Base-by-base conservation (phyloP, 2,797 vertebrate species). In the Darevskia mixta region DNA sequence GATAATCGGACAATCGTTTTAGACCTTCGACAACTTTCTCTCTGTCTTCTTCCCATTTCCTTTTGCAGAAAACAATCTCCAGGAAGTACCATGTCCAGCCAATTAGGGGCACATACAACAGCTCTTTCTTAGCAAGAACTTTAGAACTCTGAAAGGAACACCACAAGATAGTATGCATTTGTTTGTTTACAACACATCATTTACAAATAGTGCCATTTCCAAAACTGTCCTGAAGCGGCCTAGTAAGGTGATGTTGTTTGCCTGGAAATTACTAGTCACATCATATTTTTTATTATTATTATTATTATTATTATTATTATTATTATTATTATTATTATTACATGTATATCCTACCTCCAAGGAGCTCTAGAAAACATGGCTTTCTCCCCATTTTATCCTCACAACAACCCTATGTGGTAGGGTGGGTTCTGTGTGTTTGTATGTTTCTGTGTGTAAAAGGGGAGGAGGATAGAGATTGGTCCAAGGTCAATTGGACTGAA, bases 11-110 rank as follows among this genome's bases (percentile, higher is more conserved):
- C 92, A 99, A 95, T 79, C 97, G 95, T 83, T 86, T 88, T 82
- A 99, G 96, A 3, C 98, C 98, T 32, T 89, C 93, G 80, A 98
- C 97, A 85, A 99, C 98, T 0, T 97, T 98, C 1, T 99, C 97
- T 83, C 98, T 96, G 96, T 99, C 99, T 85, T 99, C 98, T 89
- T 99, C 99, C 99, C 99, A 99, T 94, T 97, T 99, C 91, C 99
- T 98, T 95, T 98, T 99, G 95, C 99, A 99, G 97, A 99, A 99
- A 43, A 99, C 99, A 0, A 99, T 99, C 96, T 99, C 99, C 45
- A 99, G 96, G 95, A 99, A 99, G 96, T 99, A 99, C 99, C 99
- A 99, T 0, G 99, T 99, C 99, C 99, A 99, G 92, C 99, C 99
- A 8, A 99, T 99, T 86, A 99, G 97, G 92, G 99, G 99, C 86